Conservation (phyloP, 92 coral and sea anemone species). For the Siderastrea radians region DNA sequence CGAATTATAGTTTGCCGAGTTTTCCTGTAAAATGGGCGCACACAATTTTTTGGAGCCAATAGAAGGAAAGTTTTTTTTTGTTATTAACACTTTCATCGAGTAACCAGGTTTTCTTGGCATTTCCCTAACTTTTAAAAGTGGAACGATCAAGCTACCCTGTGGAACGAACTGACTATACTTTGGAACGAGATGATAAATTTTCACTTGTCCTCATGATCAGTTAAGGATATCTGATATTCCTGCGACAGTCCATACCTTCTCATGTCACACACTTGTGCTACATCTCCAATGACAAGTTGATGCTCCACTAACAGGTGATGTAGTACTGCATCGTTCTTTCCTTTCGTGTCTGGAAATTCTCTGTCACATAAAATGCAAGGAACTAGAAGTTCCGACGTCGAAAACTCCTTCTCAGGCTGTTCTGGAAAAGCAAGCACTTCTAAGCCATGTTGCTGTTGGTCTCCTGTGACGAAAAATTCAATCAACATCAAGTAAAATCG, state of each 20-base stretch:
- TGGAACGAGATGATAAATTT: too few relatives aligned
- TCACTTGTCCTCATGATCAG: too few relatives aligned
- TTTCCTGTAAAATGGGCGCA: too few relatives aligned
- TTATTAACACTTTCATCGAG: too few relatives aligned
- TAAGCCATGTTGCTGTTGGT: slow-evolving; percentile 1
- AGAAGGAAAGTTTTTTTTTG: too few relatives aligned
- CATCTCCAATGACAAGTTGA: slow-evolving; percentile 94
- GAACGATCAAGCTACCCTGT: too few relatives aligned
- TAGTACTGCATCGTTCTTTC: slow-evolving; percentile 87
- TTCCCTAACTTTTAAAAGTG: too few relatives aligned
- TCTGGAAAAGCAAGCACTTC: slow-evolving; percentile 51
- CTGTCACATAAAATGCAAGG: slow-evolving; percentile 93
- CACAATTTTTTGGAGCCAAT: too few relatives aligned
- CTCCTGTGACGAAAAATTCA: slow-evolving; percentile 7
- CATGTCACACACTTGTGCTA: slow-evolving; percentile 86
- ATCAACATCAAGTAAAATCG: neutral
- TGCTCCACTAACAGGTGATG: slow-evolving; percentile 94
- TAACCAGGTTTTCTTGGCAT: too few relatives aligned
- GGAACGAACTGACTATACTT: too few relatives aligned
- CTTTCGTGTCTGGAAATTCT: slow-evolving; percentile 84
- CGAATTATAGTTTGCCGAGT: too few relatives aligned
- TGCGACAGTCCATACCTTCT: slow-evolving; percentile 73
- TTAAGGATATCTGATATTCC: too few relatives aligned
- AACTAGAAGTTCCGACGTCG: slow-evolving; percentile 39
- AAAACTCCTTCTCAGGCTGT: slow-evolving; percentile 4